Conservation (phyloP, 1,140 invertebrate species). For the Penaeus chinensis region DNA sequence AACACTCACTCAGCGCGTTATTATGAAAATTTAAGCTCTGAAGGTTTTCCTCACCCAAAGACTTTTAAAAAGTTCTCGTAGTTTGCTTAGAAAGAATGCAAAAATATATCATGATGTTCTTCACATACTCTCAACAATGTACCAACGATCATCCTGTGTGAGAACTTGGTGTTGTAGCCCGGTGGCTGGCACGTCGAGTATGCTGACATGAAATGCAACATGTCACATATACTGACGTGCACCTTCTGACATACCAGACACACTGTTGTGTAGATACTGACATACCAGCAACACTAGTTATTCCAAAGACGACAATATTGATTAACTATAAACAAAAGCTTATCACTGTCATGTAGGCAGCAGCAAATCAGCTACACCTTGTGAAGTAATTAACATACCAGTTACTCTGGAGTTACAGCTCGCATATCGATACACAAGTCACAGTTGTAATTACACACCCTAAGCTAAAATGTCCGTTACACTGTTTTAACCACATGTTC, state of each 20-base stretch:
- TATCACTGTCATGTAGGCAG: too few species aligned
- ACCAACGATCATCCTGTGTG: slow-evolving; percentile 36
- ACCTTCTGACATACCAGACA: slow-evolving; percentile 19
- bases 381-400: background rate
- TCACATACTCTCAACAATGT: slow-evolving; percentile 32
- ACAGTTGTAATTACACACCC: too few species aligned
- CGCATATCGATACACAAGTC: too few species aligned
- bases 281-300: too few species aligned
- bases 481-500: too few species aligned
- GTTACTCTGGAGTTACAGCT: too few species aligned
- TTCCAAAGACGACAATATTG: too few species aligned
- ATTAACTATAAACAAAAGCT: too few species aligned
- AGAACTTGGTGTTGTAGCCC: background rate
- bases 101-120: slow-evolving; percentile 39
- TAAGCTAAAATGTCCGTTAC: too few species aligned
- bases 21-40: slow-evolving; percentile 33
- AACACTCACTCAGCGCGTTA: slow-evolving; percentile 28
- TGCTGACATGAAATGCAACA: slow-evolving; percentile 1
- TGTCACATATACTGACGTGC: slow-evolving; percentile 4
- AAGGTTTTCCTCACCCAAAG: slow-evolving; percentile 38
- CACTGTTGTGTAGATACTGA: slow-evolving; percentile 18
- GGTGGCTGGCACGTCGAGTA: background rate
- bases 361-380: too few species aligned
- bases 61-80: slow-evolving; percentile 38
- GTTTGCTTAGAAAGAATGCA: slow-evolving; percentile 35